A percentile compares a stretch with the other conserved stretches of the same genome.
Evolutionary conservation across 2,797 vertebrate species (phyloP).

Genomic region (Carapus acus): DNA sequence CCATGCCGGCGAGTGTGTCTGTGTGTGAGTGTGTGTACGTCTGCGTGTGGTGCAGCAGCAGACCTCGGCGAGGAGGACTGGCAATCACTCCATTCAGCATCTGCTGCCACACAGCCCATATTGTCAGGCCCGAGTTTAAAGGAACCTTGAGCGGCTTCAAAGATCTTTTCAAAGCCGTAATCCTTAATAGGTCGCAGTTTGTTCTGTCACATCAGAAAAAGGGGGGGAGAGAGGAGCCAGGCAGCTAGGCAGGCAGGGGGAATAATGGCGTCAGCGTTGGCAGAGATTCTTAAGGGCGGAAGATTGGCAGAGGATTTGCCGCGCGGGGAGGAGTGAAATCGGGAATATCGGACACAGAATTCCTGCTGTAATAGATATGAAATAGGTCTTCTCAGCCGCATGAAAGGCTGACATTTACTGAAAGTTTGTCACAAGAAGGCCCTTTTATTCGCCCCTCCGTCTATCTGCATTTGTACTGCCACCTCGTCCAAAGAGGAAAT

Average conservation of each 20-base stretch:
- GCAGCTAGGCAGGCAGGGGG: too few species aligned
- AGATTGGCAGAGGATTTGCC: constrained; percentile 86
- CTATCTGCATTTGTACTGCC: constrained; percentile 78
- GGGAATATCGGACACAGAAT: constrained; percentile 80
- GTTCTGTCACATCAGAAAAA: constrained; percentile 87
- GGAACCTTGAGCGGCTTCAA: constrained; percentile 82
- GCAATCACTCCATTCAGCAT: constrained; percentile 80
- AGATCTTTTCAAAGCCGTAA: constrained; percentile 86
- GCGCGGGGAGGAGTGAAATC: constrained; percentile 75
- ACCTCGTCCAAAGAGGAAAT: constrained; percentile 76
- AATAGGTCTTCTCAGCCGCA: constrained; percentile 80
- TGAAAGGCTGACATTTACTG: constrained; percentile 83
- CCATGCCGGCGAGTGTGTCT: constrained; percentile 11
- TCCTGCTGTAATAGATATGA: constrained; percentile 86
- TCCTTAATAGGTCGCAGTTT: constrained; percentile 85
- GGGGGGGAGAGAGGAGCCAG: constrained; percentile 66
- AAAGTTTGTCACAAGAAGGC: constrained; percentile 80
- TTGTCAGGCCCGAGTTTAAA: constrained; percentile 82
- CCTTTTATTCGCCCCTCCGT: constrained; percentile 76
- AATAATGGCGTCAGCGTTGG: constrained; percentile 74
- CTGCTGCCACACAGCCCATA: constrained; percentile 80
- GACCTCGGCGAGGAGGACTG: constrained; percentile 72
- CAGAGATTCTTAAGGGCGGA: constrained; percentile 79
- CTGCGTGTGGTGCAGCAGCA: constrained; percentile 60
- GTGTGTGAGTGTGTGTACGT: constrained; percentile 36